Conservation (phyloP, 2,888 invertebrate genomes). For the Metopia argyrocephala region DNA sequence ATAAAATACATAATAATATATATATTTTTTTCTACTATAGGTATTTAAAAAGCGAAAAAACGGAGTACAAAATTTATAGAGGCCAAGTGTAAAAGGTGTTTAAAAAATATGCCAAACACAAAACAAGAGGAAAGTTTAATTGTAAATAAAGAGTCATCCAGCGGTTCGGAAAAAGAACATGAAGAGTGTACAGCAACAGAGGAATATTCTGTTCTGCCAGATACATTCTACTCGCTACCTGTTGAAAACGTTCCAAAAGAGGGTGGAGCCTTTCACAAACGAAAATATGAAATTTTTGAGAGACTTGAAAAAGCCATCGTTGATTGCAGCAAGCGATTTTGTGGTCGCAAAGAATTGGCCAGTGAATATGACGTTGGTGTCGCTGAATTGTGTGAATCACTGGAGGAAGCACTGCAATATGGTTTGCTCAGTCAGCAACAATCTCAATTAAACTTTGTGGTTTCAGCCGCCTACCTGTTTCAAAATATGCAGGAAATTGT, state of each 20-base stretch:
- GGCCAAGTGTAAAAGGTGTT: background rate
- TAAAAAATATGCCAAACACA: slow-evolving; percentile 23
- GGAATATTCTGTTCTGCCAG: slow-evolving; percentile 53
- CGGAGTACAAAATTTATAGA: background rate
- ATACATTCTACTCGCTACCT: slow-evolving; percentile 49
- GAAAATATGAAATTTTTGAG: slow-evolving; percentile 73
- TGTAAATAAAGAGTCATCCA: slow-evolving; percentile 5
- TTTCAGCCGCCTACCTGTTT: slow-evolving; percentile 72
- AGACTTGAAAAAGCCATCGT: slow-evolving; percentile 73
- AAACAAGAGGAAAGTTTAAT: background rate
- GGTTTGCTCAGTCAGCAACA: slow-evolving; percentile 84
- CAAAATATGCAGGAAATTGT: slow-evolving; percentile 88
- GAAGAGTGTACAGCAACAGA: slow-evolving; percentile 50
- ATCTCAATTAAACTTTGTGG: slow-evolving; percentile 68
- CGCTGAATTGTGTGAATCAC: slow-evolving; percentile 83
- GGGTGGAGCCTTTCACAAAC: slow-evolving; percentile 67
- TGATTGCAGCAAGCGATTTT: slow-evolving; percentile 89
- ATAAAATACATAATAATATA: background rate
- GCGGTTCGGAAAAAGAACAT: background rate
- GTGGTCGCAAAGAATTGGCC: slow-evolving; percentile 92
- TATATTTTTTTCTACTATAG: background rate
- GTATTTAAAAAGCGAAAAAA: background rate
- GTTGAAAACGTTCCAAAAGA: slow-evolving; percentile 19
- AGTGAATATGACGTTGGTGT: slow-evolving; percentile 87
- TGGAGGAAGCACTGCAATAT: slow-evolving; percentile 88